Percentiles rank a stretch among this genome's conserved stretches.
Evolutionary conservation across 2,113 vertebrate genomes (phyloP).

Genomic region (Gymnarchus niloticus): DNA sequence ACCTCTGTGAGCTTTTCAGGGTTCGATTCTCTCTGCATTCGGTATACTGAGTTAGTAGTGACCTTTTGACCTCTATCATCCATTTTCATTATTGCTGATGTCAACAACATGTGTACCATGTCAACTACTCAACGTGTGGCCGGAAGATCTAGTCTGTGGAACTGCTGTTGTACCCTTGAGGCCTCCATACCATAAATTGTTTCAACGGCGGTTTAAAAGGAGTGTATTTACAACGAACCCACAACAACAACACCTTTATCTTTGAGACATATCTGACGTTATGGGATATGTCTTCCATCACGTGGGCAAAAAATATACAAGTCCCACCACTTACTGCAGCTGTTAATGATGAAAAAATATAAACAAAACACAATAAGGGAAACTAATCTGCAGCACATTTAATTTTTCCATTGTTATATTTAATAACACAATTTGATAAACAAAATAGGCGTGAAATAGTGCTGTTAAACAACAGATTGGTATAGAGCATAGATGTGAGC

Average conservation of each 20-base stretch:
- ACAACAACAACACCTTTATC: no score
- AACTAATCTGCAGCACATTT: not conserved
- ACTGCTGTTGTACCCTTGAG: not conserved
- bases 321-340: not conserved
- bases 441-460: not conserved
- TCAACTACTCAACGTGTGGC: not conserved
- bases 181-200: not conserved
- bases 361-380: not conserved
- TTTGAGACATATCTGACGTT: not conserved
- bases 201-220: not conserved
- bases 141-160: not conserved
- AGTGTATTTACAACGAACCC: not conserved
- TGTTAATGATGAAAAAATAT: not conserved
- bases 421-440: no score
- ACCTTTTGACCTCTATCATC: not conserved
- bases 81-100: not conserved
- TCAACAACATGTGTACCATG: constrained; percentile 2
- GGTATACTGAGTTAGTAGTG: not conserved
- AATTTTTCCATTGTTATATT: no score
- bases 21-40: not conserved
- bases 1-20: not conserved
- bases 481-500: no score
- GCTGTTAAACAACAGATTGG: not conserved
- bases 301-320: not conserved
- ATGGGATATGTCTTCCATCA: not conserved